Base-by-base conservation (phyloP, 2,797 vertebrate species). In the Pseudochirops corinnae region DNA sequence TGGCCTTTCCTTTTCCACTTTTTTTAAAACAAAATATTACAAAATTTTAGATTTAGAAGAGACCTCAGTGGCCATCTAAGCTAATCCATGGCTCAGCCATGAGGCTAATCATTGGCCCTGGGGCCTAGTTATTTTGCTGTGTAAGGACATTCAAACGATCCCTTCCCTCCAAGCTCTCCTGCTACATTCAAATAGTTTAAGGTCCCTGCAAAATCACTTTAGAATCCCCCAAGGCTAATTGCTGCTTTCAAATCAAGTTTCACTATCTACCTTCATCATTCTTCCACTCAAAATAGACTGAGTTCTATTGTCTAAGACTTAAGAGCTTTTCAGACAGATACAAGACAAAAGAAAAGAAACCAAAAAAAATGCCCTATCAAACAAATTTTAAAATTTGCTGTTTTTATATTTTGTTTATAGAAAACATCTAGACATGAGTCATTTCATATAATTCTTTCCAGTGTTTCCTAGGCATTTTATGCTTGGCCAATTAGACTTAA, bases 131-230 rank as follows among this genome's bases (percentile, higher is more conserved):
- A 90, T 94, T 93, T 87, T 96, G 33, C 14, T 94, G 14, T 90
- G 55, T 60, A 26, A 31, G 56, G 92, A 96, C 94, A 97, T 90
- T 94, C 92, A 96, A 13, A 90, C 90, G 56, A 39, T 92, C 56
- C 46, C 95, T 94, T 92, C 90, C 92, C 67, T 90, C 82, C 52
- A 53, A 94, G 24, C 67, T 95, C 31, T 94, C 4, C 9, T 87
- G 90, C 92, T 91, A 96, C 60, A 91, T 56, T 94, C 92, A 97
- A 97, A 97, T 97, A 94, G 91, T 93, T 96, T 97, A 95, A 98
- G 96, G 96, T 95, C 93, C 60, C 90, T 3, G 4, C 57, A 96
- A 96, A 93, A 96, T 95, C 94, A 94, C 91, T 96, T 93, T 39
- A 53, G 31, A 96, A 90, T 97, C 58, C 96, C 55, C 16, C 94